Evolutionary conservation across 2,888 invertebrate genomes (phyloP).

Genomic region (Amblyjoppa fuscipennis): DNA sequence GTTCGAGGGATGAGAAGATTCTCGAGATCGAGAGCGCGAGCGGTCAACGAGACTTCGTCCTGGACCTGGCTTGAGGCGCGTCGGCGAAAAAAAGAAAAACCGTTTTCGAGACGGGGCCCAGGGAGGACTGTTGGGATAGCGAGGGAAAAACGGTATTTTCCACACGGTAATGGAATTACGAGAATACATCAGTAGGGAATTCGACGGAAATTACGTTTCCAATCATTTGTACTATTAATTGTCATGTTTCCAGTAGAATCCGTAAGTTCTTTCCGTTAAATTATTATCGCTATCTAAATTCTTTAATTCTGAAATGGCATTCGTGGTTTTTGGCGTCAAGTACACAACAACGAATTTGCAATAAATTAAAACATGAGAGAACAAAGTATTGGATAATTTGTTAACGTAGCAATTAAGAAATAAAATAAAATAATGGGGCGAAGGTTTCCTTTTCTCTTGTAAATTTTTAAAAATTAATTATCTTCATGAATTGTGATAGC

Average conservation of each 20-base stretch:
- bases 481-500: too few species aligned
- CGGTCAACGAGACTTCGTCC: constrained; percentile 54
- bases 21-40: constrained; percentile 31
- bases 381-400: not conserved
- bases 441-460: too few species aligned
- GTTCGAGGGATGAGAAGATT: constrained; percentile 27
- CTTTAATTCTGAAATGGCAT: too few species aligned
- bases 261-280: not conserved
- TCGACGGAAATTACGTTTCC: not conserved
- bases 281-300: too few species aligned
- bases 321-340: not conserved
- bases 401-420: too few species aligned
- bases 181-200: not conserved
- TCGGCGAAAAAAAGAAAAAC: constrained; percentile 53
- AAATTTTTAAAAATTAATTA: too few species aligned
- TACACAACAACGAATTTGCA: not conserved
- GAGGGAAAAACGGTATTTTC: not conserved
- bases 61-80: constrained; percentile 61
- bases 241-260: not conserved
- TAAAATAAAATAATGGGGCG: too few species aligned
- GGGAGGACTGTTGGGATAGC: not conserved
- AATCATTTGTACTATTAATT: not conserved
- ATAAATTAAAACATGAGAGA: not conserved
- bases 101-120: constrained; percentile 24
- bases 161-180: not conserved